These are phyloP conservation scores for Silvanus unidentatus DNA, from an alignment of 2,888 invertebrate species.

Conservation along the genomic window DNA sequence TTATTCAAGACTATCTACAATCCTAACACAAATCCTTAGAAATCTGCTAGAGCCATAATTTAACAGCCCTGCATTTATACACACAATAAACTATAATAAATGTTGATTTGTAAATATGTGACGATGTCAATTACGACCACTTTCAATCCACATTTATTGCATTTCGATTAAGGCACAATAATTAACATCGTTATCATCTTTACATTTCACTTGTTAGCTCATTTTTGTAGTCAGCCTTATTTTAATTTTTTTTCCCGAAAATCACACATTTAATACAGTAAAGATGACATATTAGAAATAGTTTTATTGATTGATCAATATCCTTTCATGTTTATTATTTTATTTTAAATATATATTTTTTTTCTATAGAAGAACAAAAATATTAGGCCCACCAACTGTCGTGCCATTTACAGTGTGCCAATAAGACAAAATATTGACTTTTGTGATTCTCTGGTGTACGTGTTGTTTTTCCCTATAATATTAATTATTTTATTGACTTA, in stretches of 20 bases:
- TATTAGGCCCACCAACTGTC: conserved; percentile 14
- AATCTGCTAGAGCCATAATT: conserved; percentile 21
- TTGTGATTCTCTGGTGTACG: conserved; percentile 11
- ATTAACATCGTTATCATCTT: conserved; percentile 23
- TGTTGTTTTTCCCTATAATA: not conserved
- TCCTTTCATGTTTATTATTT: not conserved
- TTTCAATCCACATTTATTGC: not conserved
- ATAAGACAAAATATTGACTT: conserved; percentile 20
- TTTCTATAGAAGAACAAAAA: conserved; percentile 13
- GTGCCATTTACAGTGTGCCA: conserved; percentile 6
- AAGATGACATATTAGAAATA: not conserved
- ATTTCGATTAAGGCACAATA: conserved; percentile 8
- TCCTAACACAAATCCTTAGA: conserved; percentile 41
- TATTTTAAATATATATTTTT: conserved; percentile 16
- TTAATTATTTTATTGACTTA: conserved; percentile 16
- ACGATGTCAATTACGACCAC: conserved; percentile 23
- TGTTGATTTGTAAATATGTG: conserved; percentile 23
- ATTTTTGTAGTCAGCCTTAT: conserved; percentile 40
- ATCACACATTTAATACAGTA: conserved; percentile 31
- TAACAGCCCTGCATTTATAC: conserved; percentile 29
- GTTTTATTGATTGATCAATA: too few species aligned
- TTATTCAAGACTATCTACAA: conserved; percentile 37
- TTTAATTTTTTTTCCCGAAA: conserved; percentile 16
- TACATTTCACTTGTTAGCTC: conserved; percentile 23
- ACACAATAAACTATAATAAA: conserved; percentile 27